Evolutionary conservation across 2,113 vertebrate species (phyloP), one percentile per base, ranked within the genome.

Genomic region (Motacilla tschutschensis): DNA sequence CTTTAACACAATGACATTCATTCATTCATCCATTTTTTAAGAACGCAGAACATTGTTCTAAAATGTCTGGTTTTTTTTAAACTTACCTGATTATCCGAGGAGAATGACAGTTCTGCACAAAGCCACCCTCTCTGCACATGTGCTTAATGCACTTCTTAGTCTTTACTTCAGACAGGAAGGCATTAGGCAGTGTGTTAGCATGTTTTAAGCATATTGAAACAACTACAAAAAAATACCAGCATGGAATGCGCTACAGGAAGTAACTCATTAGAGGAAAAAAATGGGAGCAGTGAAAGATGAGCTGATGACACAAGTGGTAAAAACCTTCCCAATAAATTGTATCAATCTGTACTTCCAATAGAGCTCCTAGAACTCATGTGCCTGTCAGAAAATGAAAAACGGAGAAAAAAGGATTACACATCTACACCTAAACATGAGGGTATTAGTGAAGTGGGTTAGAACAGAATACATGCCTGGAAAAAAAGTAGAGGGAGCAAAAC

Each of bases 341-440:
- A 79, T 84, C 57, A 83, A 92, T 80, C 80, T 74, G 55, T 77
- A 43, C 40, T 91, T 94, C 54, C 87, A 73, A 83, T 66, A n/a
- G 29, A 64, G 47, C 35, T 73, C 36, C 33, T 58, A 12, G 24
- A 36, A 90, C 7, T 54, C 41, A 21, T 64, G 75, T 74, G 13
- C 73, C 84, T 85, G 40, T 43, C 85, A 89, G 73, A 79, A 94
- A 91, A 93, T 40, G 13, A 67, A 84, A 89, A 94, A 60, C 26
- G 64, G 54, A 83, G 73, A 63, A 94, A 95, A 92, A 2, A 88
- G 65, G 36, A 94, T 95, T 91, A 91, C 48, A 60, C 78, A 71
- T 58, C 50, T 60, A 76, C 78, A 93, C 83, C 62, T 94, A 91
- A 95, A 90, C 51, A 79, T 66, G 36, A 86, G 26, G 6, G 28